phyloP scores from a whole-genome alignment of 1,140 invertebrate genomes.

The Hypsibius dujardini region DNA sequence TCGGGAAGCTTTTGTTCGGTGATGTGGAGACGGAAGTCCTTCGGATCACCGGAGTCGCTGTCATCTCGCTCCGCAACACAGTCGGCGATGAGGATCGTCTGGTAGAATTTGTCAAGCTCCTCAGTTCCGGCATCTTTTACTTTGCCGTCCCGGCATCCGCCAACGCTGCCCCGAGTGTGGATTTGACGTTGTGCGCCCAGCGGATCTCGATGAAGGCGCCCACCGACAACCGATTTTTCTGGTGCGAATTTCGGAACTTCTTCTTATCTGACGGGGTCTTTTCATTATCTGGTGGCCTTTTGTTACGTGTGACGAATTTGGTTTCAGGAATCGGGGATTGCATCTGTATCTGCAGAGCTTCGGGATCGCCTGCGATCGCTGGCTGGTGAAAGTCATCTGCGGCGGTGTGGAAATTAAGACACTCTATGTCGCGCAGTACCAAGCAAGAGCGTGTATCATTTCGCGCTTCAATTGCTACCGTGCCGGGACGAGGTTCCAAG shows the following conservation, averaged over 20 bases:
- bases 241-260: slow-evolving; percentile 37
- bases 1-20: slow-evolving; percentile 59
- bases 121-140: slow-evolving; percentile 91
- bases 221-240: slow-evolving; percentile 89
- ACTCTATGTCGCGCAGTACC: slow-evolving; percentile 76
- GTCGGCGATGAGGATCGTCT: slow-evolving; percentile 22
- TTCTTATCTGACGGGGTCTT: slow-evolving; percentile 3
- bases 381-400: slow-evolving; percentile 83
- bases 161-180: slow-evolving; percentile 39
- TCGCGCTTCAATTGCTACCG: slow-evolving; percentile 89
- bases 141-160: slow-evolving; percentile 54
- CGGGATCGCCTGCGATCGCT: slow-evolving; percentile 64
- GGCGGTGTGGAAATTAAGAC: slow-evolving; percentile 87
- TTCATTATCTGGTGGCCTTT: slow-evolving; percentile 3
- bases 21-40: slow-evolving; percentile 66
- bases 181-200: slow-evolving; percentile 82
- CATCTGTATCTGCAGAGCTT: slow-evolving; percentile 75
- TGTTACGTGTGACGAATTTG: not conserved
- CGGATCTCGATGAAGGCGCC: slow-evolving; percentile 51
- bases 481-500: slow-evolving; percentile 88
- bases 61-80: slow-evolving; percentile 59
- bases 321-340: slow-evolving; percentile 64
- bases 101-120: slow-evolving; percentile 42
- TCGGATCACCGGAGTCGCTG: slow-evolving; percentile 71
- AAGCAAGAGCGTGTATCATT: slow-evolving; percentile 77